Evolutionary conservation across 2,797 vertebrate genomes (phyloP).

Genomic region (Pangasius larnaudii): DNA sequence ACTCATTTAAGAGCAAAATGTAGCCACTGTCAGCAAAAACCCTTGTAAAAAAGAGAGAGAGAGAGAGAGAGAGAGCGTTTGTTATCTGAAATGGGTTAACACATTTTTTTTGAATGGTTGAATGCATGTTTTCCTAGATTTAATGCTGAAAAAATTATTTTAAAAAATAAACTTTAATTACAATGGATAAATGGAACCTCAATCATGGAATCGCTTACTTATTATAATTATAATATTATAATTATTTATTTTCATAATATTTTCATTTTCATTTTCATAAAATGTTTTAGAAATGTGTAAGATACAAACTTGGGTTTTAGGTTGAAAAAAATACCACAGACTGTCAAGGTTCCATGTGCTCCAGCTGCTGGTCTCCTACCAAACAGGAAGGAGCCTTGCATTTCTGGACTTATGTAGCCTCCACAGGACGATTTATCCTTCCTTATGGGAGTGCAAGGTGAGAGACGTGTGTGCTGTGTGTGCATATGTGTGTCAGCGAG

Average conservation of each 20-base stretch:
- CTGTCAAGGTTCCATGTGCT: not conserved
- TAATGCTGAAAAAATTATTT: not conserved
- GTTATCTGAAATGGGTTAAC: not conserved
- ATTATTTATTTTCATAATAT: not conserved
- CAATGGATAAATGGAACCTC: not conserved
- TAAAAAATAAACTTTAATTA: not conserved
- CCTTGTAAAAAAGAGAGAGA: not conserved
- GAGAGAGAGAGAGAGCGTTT: not conserved
- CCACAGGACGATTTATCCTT: not conserved
- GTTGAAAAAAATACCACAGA: not conserved
- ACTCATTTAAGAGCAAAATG: not conserved
- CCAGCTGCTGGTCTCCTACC: not conserved
- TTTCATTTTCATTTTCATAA: too few relatives aligned
- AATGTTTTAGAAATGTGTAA: not conserved
- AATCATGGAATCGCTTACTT: not conserved
- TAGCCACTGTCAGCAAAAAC: not conserved
- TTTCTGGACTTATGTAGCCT: conserved; percentile 32
- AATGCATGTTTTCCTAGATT: not conserved
- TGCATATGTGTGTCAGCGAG: not conserved
- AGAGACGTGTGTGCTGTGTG: not conserved
- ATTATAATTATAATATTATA: too few relatives aligned
- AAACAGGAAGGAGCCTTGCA: not conserved
- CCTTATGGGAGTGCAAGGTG: not conserved
- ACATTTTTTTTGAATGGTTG: not conserved
- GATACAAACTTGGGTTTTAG: not conserved